Evolutionary conservation across 2,888 invertebrate species (phyloP), one percentile per base, ranked within the genome.

Genomic region (Bursaphelenchus okinawaensis): DNA sequence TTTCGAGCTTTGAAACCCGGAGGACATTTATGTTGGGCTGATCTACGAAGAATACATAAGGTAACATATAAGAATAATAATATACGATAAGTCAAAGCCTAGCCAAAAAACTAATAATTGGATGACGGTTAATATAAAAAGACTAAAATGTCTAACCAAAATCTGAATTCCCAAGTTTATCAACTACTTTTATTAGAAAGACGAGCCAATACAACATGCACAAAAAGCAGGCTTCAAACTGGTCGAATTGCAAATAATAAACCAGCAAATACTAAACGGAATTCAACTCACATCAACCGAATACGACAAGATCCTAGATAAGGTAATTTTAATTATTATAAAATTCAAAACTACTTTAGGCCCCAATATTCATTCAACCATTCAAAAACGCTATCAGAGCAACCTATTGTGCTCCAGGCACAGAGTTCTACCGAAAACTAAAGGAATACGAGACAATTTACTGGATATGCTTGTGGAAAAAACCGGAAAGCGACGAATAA

Each of bases 321-420:
- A 63, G 59, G 77, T 75, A 27, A 20, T 20, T 4, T 12, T 59
- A 16, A 1, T 19, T 4, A 20, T 1, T 22, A 27, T 22, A 51
- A n/a, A 54, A 54, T n/a, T 20, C 3, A 1, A 27, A 22, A n/a
- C 16, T 4, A 4, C 16, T 65, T 28, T 51, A 77, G 76, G 71
- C 75, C 9, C 78, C 78, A 12, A 66, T 66, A n/a, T 66, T 71
- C 26, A 60, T 78, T 7, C 63, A 69, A 57, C 22, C 75, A 7
- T 78, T 78, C 62, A 59, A 54, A 7, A 67, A 62, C 12, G 67
- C 71, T 7, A 26, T 78, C 16, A 56, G 77, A 52, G 63, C 67
- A 0, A 76, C 77, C 1, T 78, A 78, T 52, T 76, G 77, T 56
- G 78, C 78, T 22, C 78, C 78, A 4, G 78, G 78, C 56, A 78